Evolutionary conservation across 2,113 vertebrate genomes (phyloP).

Genomic region (Sciurus niger): DNA sequence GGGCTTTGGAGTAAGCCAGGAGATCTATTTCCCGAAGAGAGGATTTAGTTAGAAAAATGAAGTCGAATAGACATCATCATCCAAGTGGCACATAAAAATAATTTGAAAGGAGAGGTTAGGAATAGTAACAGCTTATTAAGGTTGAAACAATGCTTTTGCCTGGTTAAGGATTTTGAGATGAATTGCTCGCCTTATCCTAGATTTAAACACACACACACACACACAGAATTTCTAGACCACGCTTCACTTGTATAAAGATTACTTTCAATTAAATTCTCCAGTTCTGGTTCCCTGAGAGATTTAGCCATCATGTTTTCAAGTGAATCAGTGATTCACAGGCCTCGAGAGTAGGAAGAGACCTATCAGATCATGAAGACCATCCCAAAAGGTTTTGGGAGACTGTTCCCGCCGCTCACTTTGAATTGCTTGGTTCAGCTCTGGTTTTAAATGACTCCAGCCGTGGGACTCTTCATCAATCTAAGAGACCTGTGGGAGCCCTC

Average conservation of each 20-base stretch:
- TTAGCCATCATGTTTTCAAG: conserved; percentile 83
- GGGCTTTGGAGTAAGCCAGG: conserved; percentile 64
- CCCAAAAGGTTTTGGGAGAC: conserved; percentile 7
- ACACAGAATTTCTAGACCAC: conserved; percentile 60
- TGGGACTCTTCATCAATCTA: conserved; percentile 69
- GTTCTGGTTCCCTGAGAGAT: conserved; percentile 78
- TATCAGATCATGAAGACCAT: background rate
- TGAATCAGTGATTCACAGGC: conserved; percentile 74
- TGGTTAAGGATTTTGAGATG: conserved; percentile 25
- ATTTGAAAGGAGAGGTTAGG: conserved; percentile 45
- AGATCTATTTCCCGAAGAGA: conserved; percentile 68
- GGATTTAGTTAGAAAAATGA: conserved; percentile 76
- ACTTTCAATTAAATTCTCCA: conserved; percentile 81
- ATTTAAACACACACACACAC: background rate
- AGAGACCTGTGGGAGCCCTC: conserved; percentile 62
- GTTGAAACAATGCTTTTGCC: conserved; percentile 23
- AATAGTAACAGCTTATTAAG: conserved; percentile 44
- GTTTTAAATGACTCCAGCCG: conserved; percentile 67
- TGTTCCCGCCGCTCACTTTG: conserved; percentile 40
- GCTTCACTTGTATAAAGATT: conserved; percentile 77
- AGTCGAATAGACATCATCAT: conserved; percentile 73
- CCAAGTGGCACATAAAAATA: conserved; percentile 67
- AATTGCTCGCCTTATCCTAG: background rate
- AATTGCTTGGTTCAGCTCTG: conserved; percentile 58
- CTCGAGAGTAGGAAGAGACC: background rate